phyloP scores from a whole-genome alignment of 2,888 invertebrate genomes.

The Hirtodrosophila cameraria region DNA sequence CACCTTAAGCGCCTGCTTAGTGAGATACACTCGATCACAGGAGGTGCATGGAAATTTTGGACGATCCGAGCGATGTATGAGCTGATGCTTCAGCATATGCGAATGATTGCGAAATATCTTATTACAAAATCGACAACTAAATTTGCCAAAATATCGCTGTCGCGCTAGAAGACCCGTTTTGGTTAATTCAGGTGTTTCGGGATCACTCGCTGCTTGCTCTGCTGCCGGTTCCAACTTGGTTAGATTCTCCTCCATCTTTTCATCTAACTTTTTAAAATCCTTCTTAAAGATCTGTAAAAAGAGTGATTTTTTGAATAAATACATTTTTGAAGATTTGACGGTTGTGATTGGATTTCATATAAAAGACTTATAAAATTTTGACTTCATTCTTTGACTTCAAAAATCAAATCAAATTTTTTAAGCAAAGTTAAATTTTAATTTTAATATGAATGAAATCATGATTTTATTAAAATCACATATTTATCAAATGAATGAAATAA shows the following conservation, averaged over 20 bases:
- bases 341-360: no score
- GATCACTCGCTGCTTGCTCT: background rate
- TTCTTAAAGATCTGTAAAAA: no score
- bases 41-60: constrained; percentile 33
- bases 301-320: no score
- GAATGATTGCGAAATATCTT: constrained; percentile 50
- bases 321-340: no score
- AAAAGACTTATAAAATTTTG: no score
- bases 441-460: no score
- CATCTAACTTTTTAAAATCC: background rate
- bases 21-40: constrained; percentile 60
- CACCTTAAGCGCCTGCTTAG: constrained; percentile 68
- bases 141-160: constrained; percentile 7
- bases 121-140: constrained; percentile 38
- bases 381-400: no score
- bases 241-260: background rate
- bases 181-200: background rate
- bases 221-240: background rate
- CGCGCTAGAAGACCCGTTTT: background rate
- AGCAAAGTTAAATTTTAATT: no score
- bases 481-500: no score
- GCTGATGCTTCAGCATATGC: constrained; percentile 43
- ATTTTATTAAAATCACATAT: no score
- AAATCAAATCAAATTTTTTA: no score
- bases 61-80: constrained; percentile 34